Evolutionary conservation across 2,113 vertebrate species (phyloP), one percentile per base, ranked within the genome.

Genomic region (Ranitomeya variabilis): DNA sequence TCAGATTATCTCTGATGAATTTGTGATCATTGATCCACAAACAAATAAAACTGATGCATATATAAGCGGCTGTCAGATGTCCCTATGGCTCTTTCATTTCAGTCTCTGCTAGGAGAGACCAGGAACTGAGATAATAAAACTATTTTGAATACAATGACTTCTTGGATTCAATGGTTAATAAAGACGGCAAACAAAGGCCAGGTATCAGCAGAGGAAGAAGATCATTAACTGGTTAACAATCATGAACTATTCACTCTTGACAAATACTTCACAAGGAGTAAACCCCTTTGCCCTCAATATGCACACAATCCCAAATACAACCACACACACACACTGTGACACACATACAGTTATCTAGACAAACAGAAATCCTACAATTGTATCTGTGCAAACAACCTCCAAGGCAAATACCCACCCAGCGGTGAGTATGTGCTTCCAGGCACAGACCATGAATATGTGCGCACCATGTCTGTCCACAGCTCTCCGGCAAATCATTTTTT

Each of bases 171-270:
- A 71, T 80, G 77, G 77, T 87, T 87, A 87, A 69, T 87, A 87
- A 87, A 87, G 86, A 87, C 71, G 86, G 31, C 77, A 87, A 81
- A 87, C 86, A 87, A 87, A 80, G 78, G 78, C 23, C 77, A 87
- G 86, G 77, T 87, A 87, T 87, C 77, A 87, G 77, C 62, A n/a
- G 86, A 87, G 77, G 77, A 80, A 87, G 86, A 87, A 87, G 86
- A 87, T 87, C 86, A 87, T 87, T 87, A 87, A 87, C 83, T 71
- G 60, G 86, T 87, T 87, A 87, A 87, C 85, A 79, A 79, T 87
- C 76, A n/a, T 80, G 31, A 87, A 80, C 86, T 87, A 79, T 87
- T 87, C 78, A 80, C 62, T 87, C 77, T 80, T 80, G 77, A 79
- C 77, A 87, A 87, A 80, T 80, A 86, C 73, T 78, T 86, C 73